These are phyloP conservation scores for Ctenodactylus gundi DNA, from an alignment of 2,113 vertebrate genomes.

Conservation along the genomic window DNA sequence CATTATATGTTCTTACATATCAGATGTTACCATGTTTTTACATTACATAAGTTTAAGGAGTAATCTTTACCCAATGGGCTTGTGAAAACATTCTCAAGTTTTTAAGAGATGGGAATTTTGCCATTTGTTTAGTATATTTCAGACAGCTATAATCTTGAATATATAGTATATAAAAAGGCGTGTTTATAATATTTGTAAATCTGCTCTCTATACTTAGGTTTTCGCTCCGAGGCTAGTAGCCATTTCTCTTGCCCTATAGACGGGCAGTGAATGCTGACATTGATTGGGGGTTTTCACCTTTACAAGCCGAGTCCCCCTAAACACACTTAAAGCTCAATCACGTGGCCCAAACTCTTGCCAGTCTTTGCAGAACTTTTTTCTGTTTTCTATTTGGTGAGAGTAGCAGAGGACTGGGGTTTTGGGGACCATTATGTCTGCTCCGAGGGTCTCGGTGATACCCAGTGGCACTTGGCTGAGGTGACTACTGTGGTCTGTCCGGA, in stretches of 20 bases:
- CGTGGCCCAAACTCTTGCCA: neutral
- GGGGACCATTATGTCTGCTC: too few relatives aligned
- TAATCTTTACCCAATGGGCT: neutral
- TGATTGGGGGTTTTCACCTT: neutral
- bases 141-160: neutral
- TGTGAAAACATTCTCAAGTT: neutral
- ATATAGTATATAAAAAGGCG: neutral
- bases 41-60: constrained; percentile 27
- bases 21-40: neutral
- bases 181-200: neutral
- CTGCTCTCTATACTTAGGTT: neutral
- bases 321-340: neutral
- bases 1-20: neutral
- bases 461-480: accelerated
- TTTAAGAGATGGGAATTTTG: neutral
- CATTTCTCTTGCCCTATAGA: neutral
- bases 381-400: neutral
- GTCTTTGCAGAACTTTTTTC: neutral
- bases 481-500: neutral
- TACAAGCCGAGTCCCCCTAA: neutral
- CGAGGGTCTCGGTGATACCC: too few relatives aligned
- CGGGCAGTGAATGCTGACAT: neutral
- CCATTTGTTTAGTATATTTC: neutral
- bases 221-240: neutral
- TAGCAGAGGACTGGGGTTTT: neutral